Evolutionary conservation across 1,140 invertebrate species (phyloP), one percentile per base, ranked within the genome.

Genomic region (Epicauta chinensis): DNA sequence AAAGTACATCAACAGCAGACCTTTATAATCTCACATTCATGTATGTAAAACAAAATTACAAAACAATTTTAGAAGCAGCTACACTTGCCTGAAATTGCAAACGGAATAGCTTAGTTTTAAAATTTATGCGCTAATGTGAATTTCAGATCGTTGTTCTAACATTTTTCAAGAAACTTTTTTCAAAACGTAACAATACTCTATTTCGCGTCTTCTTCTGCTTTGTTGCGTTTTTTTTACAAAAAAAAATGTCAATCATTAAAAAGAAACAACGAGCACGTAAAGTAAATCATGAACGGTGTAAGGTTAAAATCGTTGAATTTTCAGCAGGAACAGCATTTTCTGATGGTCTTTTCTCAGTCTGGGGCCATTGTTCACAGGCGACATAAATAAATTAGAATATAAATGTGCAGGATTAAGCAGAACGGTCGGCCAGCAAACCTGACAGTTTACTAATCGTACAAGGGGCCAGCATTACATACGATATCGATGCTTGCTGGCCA

Each of bases 41-140:
- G 37, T 38, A 47, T 47, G 30, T 38, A 47, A 36, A 47, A 47
- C 9, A 38, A 47, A 47, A 47, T 47, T 47, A 47, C 45, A 17
- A 47, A 47, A 47, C 30, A 36, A 23, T 38, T 15, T 37, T 11
- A 0, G 16, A 15, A 47, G 17, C 30, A 47, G 23, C 23, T 37
- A 17, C 34, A 47, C 32, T 15, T 10, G 38, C 9, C 16, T 11
- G 45, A 37, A 47, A 47, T 47, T 47, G 38, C 34, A 47, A 47
- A 37, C 45, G 45, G 38, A 47, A 23, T 38, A 46, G 45, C 34
- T 37, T 29, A 7, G 34, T 47, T 47, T 47, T 47, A 38, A 37
- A 47, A 47, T 47, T 47, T 47, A 47, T 47, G 45, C 38, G 34
- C 35, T 47, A 47, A 47, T 47, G 45, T 16, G 45, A 47, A 47